Conservation (phyloP, 1,140 invertebrate species). For the Brachionus plicatilis region DNA sequence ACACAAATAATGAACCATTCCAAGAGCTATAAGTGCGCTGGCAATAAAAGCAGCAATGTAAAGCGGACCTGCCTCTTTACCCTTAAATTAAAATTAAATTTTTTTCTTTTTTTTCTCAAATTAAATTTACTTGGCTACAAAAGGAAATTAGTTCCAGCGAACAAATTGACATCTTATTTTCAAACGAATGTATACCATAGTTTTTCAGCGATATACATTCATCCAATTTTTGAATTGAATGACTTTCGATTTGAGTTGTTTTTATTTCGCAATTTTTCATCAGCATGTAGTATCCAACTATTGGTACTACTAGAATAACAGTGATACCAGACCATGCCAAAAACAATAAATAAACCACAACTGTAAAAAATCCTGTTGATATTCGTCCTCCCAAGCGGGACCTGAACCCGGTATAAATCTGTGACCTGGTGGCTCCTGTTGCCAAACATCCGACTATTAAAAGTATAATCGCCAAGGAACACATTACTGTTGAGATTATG, state of each 20-base stretch:
- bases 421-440: constrained; percentile 33
- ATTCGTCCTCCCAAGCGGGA: constrained; percentile 23
- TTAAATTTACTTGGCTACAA: constrained; percentile 19
- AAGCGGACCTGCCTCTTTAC: constrained; percentile 35
- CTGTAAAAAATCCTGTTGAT: constrained; percentile 29
- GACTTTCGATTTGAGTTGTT: constrained; percentile 25
- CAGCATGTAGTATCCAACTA: constrained; percentile 36
- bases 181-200: constrained; percentile 18
- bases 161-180: constrained; percentile 39
- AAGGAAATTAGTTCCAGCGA: background rate
- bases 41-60: constrained; percentile 26
- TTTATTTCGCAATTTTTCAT: constrained; percentile 40
- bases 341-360: constrained; percentile 36
- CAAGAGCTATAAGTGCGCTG: background rate
- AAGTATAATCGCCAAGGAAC: constrained; percentile 7
- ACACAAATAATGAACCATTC: constrained; percentile 31
- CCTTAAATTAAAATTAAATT: background rate
- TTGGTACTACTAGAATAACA: constrained; percentile 11
- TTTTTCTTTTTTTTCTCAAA: background rate
- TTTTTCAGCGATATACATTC: constrained; percentile 24
- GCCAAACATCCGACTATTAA: constrained; percentile 35
- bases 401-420: constrained; percentile 35
- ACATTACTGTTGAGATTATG: constrained; percentile 13
- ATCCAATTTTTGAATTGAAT: constrained; percentile 29
- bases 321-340: constrained; percentile 6